Evolutionary conservation across 2,797 vertebrate species (phyloP), one percentile per base, ranked within the genome.

Genomic region (Lithobates sylvaticus): DNA sequence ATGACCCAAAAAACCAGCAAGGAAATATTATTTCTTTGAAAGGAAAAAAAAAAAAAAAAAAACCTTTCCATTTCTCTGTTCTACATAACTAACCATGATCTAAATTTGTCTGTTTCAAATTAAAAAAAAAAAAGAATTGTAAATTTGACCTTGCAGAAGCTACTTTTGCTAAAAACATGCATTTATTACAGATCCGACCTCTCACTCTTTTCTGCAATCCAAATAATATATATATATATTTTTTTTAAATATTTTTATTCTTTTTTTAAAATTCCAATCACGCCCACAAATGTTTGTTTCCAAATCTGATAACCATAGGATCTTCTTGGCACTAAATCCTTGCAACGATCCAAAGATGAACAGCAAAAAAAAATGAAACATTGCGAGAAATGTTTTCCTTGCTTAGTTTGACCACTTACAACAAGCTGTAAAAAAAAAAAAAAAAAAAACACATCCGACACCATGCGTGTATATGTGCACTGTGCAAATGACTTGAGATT

Each of bases 21-120:
- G 39, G 36, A 74, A 77, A 44, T 27, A 39, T 13, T 15, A 34
- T 70, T 68, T 79, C 50, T 78, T 10, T 18, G 36, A 65, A 26
- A 76, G 29, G 64, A 29, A 68, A 68, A 32, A 70, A 47, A 44
- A 18, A 47, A 58, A 44, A 81, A 61, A 18, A 5, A n/a, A n/a
- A n/a, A n/a, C n/a, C 10, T 72, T 58, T 72, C 47, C 69, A 82
- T 72, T 54, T 42, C 77, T 72, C 77, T 65, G 29, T 50, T 86
- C 70, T 76, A n/a, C 68, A 15, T 73, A 84, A 79, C 81, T 75
- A 39, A 76, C 70, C 61, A 82, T 32, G 44, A 76, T 61, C 39
- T 78, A 75, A 71, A 80, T 87, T 67, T 87, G 76, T 67, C 86
- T 87, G 86, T 42, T 84, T 87, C 83, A 84, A 87, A 87, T 87